Evolutionary conservation across 2,888 invertebrate species (phyloP), one percentile per base, ranked within the genome.

Genomic region (Isoperla grammatica): DNA sequence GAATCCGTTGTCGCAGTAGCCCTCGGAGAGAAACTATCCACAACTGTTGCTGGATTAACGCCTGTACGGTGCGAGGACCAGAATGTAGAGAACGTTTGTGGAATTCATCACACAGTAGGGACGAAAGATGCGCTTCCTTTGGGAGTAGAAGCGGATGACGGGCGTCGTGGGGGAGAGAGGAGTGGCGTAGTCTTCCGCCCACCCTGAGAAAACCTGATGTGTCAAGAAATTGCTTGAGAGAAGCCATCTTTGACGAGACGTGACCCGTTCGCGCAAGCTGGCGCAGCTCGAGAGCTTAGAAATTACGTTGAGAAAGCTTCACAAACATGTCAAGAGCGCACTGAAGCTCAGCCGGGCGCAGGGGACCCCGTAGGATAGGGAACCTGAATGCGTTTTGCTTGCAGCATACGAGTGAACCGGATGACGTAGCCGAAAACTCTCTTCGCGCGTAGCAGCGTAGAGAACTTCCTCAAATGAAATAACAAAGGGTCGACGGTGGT

Each of bases 151-250:
- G 15, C 4, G 40, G 40, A 40, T 40, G 40, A 15, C 40, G 40
- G 40, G 40, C 40, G 2, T 53, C 35, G 12, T 8, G 5, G 4
- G 40, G 40, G 11, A 40, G 40, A 13, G 15, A 57, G 58, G 59
- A 57, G 20, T 39, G 11, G 29, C 29, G 23, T 23, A 59, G 64
- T 69, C 70, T 59, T 67, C 70, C 19, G 73, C 69, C 48, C 71
- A 70, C 57, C 60, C 67, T 23, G 64, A 63, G 12, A 68, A 66
- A 60, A 70, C 68, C 37, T 64, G 40, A 13, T 40, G 20, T 4
- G 11, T 40, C 40, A 12, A 40, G 12, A 12, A 40, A 40, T 6
- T 4, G 40, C 15, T 40, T 40, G 4, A 40, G 15, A 12, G 40
- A 40, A 12, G 40, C 40, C 12, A 40, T 4, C 12, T 15, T 40